phyloP scores from a whole-genome alignment of 64 coral and sea anemone species.

The Stichodactyla mertensii region DNA sequence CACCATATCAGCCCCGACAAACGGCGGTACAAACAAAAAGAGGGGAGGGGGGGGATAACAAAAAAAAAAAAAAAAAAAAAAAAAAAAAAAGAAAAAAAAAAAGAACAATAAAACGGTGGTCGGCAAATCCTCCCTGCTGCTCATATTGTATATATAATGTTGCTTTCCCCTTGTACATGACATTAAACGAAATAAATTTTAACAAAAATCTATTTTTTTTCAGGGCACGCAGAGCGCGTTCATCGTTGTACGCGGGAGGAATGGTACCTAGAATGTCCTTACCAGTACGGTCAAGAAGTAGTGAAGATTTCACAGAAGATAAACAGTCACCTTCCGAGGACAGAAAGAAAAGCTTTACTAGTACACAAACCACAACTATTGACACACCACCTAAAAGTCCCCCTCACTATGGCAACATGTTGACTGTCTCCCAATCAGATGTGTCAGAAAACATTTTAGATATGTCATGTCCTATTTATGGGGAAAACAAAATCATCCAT shows the following conservation, averaged over 20 bases:
- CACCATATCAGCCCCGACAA: no score
- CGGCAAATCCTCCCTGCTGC: no score
- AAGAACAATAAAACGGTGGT: no score
- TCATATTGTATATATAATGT: no score
- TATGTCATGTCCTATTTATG: conserved; percentile 11
- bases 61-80: no score
- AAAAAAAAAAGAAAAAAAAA: no score
- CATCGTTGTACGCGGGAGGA: conserved; percentile 83
- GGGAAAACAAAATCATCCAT: conserved; percentile 8
- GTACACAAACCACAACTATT: conserved; percentile 72
- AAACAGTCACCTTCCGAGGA: conserved; percentile 23
- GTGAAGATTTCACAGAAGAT: conserved; percentile 51
- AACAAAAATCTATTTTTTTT: neutral
- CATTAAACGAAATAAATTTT: neutral
- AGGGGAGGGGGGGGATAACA: no score
- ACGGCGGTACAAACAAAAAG: no score
- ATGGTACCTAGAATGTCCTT: conserved; percentile 62
- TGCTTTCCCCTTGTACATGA: no score
- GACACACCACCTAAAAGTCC: conserved; percentile 84
- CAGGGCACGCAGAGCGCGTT: conserved; percentile 81
- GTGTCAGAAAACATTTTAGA: conserved; percentile 58
- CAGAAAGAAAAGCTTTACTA: conserved; percentile 84
- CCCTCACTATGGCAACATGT: conserved; percentile 69
- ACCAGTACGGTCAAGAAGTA: conserved; percentile 66
- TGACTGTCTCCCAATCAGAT: conserved; percentile 71